Evolutionary conservation across 1,140 invertebrate species (phyloP).

Genomic region (Asbolus verrucosus): DNA sequence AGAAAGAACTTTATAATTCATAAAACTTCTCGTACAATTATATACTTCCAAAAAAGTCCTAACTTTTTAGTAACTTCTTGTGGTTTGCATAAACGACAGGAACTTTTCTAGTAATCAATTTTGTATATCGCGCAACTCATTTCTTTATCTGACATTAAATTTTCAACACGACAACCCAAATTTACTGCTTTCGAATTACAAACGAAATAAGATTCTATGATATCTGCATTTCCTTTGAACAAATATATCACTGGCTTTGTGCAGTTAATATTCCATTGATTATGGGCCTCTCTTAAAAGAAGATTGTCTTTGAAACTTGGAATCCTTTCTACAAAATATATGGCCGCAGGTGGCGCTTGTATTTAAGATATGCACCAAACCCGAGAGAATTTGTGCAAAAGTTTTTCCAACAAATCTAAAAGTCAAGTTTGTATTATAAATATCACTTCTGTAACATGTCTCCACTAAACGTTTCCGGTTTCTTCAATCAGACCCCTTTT

Average conservation of each 20-base stretch:
- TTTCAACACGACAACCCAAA: background rate
- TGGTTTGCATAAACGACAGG: conserved; percentile 18
- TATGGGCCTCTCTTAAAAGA: conserved; percentile 36
- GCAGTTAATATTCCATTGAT: conserved; percentile 40
- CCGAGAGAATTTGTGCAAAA: conserved; percentile 45
- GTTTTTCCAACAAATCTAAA: conserved; percentile 46
- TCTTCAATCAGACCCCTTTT: too few species aligned
- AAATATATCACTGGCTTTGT: conserved; percentile 9
- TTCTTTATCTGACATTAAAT: conserved; percentile 15
- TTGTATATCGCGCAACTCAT: background rate
- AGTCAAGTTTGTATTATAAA: conserved; percentile 44
- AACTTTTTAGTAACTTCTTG: conserved; percentile 27
- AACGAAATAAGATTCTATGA: background rate
- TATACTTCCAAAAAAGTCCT: conserved; percentile 26
- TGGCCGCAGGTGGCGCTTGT: conserved; percentile 43
- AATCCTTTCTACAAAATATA: conserved; percentile 41
- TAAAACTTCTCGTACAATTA: conserved; percentile 37
- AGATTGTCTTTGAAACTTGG: conserved; percentile 41
- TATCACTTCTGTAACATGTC: conserved; percentile 33
- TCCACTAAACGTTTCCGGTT: background rate
- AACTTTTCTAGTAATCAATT: conserved; percentile 26
- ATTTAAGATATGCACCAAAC: conserved; percentile 45
- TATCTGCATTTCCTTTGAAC: too few species aligned
- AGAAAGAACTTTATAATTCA: conserved; percentile 34
- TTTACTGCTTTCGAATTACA: background rate